Evolutionary conservation across 2,113 vertebrate species (phyloP).

Genomic region (Leiothrix lutea): DNA sequence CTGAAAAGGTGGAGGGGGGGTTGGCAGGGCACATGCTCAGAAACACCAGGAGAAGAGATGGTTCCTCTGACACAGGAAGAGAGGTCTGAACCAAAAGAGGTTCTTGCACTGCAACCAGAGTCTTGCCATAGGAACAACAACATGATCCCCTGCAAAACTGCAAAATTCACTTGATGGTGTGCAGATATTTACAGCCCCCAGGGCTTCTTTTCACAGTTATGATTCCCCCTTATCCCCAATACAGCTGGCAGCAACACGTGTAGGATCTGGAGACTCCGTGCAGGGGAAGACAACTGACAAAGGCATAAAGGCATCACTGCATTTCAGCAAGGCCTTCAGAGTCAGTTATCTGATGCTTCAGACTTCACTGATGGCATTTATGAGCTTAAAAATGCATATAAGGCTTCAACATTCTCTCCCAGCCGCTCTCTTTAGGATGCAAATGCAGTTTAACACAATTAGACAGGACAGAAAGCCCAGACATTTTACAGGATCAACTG

Average conservation of each 20-base stretch:
- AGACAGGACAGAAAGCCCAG: background rate
- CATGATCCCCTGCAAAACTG: background rate
- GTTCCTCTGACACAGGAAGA: background rate
- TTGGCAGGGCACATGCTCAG: background rate
- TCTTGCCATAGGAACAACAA: background rate
- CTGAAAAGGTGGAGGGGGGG: background rate
- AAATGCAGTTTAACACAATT: constrained; percentile 19
- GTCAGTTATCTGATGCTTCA: background rate
- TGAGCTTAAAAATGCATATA: background rate
- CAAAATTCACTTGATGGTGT: background rate
- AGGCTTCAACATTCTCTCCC: background rate
- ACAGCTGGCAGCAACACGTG: background rate
- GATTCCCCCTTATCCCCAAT: background rate
- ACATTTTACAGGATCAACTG: background rate
- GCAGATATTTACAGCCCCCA: background rate
- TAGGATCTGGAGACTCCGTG: background rate
- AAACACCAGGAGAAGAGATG: background rate
- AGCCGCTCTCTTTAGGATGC: background rate
- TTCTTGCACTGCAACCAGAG: background rate
- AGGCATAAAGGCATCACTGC: background rate
- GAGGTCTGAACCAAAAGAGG: background rate
- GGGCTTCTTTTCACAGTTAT: background rate
- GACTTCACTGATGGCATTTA: background rate
- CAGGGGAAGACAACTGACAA: background rate
- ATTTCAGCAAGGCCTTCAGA: background rate